phyloP scores from a whole-genome alignment of 2,113 vertebrate species.

The Emberiza fucata region DNA sequence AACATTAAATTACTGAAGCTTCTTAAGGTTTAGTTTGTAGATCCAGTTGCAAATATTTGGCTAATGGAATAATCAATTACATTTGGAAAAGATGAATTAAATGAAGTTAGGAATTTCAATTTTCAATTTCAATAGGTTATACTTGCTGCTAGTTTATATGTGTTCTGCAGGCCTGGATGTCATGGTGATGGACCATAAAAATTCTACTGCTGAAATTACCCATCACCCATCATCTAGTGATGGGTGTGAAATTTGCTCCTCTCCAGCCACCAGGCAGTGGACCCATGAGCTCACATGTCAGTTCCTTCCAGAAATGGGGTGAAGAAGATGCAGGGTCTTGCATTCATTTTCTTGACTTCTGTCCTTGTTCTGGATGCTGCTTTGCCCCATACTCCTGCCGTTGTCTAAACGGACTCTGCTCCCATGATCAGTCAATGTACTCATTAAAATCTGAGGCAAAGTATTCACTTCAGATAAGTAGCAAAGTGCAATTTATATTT shows the following conservation, averaged over 20 bases:
- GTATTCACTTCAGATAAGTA: background rate
- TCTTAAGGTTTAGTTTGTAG: background rate
- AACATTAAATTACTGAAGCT: background rate
- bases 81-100: background rate
- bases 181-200: background rate
- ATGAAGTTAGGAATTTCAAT: background rate
- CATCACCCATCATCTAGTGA: background rate
- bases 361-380: background rate
- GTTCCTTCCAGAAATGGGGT: background rate
- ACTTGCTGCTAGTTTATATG: background rate
- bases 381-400: background rate
- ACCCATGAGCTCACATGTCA: rapidly evolving
- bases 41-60: background rate
- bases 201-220: background rate
- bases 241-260: background rate
- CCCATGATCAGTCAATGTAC: background rate
- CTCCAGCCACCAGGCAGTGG: background rate
- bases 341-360: background rate
- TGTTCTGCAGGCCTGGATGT: background rate
- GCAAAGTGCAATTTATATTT: background rate
- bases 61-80: background rate
- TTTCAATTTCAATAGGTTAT: background rate
- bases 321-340: background rate
- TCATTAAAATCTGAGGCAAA: background rate
- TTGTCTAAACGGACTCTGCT: background rate